Evolutionary conservation across 2,113 vertebrate genomes (phyloP), one percentile per base, ranked within the genome.

Genomic region (Chloroceryle aenea): DNA sequence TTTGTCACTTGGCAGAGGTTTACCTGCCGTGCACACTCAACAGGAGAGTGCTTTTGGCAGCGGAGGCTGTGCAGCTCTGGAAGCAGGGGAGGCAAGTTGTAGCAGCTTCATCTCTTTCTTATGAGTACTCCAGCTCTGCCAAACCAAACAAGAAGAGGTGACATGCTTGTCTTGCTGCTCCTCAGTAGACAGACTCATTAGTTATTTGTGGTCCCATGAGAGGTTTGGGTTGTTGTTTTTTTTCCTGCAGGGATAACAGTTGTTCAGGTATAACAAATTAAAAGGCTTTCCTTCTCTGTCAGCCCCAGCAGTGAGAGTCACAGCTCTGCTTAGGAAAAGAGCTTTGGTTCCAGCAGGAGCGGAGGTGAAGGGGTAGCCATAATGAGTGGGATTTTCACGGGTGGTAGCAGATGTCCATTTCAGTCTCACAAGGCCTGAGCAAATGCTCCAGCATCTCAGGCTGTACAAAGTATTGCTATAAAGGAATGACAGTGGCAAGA

Each of bases 1-100:
- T 95, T 76, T 96, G 96, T 91, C 62, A 27, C 84, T 97, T 95
- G 96, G 97, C 98, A 97, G 96, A 79, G 22, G 7, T 45, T 89
- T 78, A 82, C 95, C 93, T 95, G 91, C 85, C 3, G 19, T 12
- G 1, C 18, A 9, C 0, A 9, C 45, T 16, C 5, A 18, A 88
- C 68, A 40, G 96, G 87, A 76, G 80, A 58, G 94, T 9, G 34
- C 62, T 93, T 26, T 67, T 61, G 95, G 97, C 85, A 67, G 64
- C 43, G 10, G 83, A 75, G 72, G 58, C 81, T 74, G 67, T 5
- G 1, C 12, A 40, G 94, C 94, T 92, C 74, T 73, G 69, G 71
- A 56, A 95, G 86, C 91, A 62, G 77, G 66, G 58, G 32, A 97
- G 95, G 77, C 97, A 97, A 97, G 98, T 98, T 47, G 5, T 6